Evolutionary conservation across 2,888 invertebrate genomes (phyloP), one percentile per base, ranked within the genome.

Genomic region (Chironomus riparius): DNA sequence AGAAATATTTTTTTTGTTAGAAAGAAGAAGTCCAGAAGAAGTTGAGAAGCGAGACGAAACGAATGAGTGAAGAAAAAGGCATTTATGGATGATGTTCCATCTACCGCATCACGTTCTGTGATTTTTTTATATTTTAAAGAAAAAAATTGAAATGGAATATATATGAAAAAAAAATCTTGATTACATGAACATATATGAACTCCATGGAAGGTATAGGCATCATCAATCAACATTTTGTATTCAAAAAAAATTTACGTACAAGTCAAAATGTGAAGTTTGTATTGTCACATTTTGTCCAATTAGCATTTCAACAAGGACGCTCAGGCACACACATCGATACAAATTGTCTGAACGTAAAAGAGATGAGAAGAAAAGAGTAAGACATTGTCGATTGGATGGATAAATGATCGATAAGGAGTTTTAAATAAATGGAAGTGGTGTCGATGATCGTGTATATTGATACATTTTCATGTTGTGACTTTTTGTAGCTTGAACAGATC

Each of bases 271-370:
- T 28, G 10, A 15, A 38, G n/a, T 28, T 68, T 68, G 28, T 28
- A 28, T 68, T 68, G 68, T 68, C 68, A 47, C 47, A 68, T 68
- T 68, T 28, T 68, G 47, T 15, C 68, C 47, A 68, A 68, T 68
- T 68, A 68, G 47, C 68, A 68, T 68, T 68, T 68, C 47, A 68
- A 22, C 68, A 68, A 68, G 68, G 68, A 68, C 68, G 28, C 28
- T 21, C 47, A n/a, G 22, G 18, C 38, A 38, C 38, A 38, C 38
- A 38, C 38, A 38, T 38, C 38, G 10, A 38, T 38, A 38, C 38
- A 38, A 38, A 38, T 38, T 38, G 38, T 38, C 38, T 38, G 38
- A 38, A 38, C 38, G 38, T n/a, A 4, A 50, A 6, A 50, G 15
- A 50, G 15, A 50, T 50, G 15, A 50, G 50, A 4, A 4, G 13